Percentiles rank a stretch among this genome's conserved stretches.
These are phyloP conservation scores for Phoxinus dragarum DNA, from an alignment of 2,797 vertebrate genomes.

Conservation along the genomic window DNA sequence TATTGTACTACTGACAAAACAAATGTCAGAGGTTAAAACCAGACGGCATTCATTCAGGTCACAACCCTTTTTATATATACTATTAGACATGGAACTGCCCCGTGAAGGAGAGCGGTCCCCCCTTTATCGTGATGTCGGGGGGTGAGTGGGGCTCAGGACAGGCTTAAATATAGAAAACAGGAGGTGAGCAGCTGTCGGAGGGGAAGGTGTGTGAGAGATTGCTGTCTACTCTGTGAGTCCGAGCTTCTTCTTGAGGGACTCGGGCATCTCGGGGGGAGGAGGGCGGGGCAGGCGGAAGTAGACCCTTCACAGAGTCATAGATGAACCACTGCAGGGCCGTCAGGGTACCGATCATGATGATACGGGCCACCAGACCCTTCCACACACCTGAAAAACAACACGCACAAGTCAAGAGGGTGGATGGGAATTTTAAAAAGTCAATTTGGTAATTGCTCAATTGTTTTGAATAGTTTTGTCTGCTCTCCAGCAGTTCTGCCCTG, in stretches of 20 bases:
- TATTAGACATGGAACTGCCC: conserved; percentile 39
- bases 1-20: conserved; percentile 60
- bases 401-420: neutral
- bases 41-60: conserved; percentile 51
- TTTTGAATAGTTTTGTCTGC: conserved; percentile 74
- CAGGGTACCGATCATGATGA: conserved; percentile 90
- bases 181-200: conserved; percentile 12
- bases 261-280: conserved; percentile 88
- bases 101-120: neutral
- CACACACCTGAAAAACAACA: conserved; percentile 81
- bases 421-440: neutral
- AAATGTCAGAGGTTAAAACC: conserved; percentile 53
- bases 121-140: conserved; percentile 35
- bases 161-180: conserved; percentile 63
- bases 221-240: conserved; percentile 78
- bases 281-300: conserved; percentile 89
- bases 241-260: conserved; percentile 88
- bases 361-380: conserved; percentile 88
- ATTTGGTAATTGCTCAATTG: neutral
- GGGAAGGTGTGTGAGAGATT: neutral
- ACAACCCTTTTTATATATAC: conserved; percentile 34
- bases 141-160: conserved; percentile 41
- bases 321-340: conserved; percentile 91
- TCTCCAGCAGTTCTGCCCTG: conserved; percentile 79
- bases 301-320: conserved; percentile 89